Evolutionary conservation across 2,113 vertebrate genomes (phyloP), one percentile per base, ranked within the genome.

Genomic region (Chionis minor): DNA sequence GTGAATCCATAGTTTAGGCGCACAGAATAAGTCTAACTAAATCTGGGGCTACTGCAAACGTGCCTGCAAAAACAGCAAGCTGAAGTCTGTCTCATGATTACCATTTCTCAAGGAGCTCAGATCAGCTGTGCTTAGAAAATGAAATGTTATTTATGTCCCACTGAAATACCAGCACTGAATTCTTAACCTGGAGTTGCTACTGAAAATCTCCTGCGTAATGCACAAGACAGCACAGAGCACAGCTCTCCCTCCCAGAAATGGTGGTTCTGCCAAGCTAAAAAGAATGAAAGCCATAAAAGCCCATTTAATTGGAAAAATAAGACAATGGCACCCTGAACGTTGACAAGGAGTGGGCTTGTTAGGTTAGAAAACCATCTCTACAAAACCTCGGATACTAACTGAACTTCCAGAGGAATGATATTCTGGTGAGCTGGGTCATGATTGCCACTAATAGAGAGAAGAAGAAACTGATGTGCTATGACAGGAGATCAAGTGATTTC

Each of bases 161-260:
- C 35, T 87, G 71, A 95, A 96, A 94, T 65, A 92, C 35, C 85
- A 92, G 82, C 51, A 88, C 42, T 69, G 80, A 83, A 94, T 82
- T 81, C 82, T 86, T 74, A 94, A 82, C 80, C 72, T 83, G 81
- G 45, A 55, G 15, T 56, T 82, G 66, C 70, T 69, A 62, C 93
- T 81, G 88, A 52, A 94, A 83, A 83, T 71, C 65, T 92, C 78
- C 62, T 63, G 63, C 49, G 78, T 63, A 78, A 96, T 67, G 63
- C 62, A 87, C 54, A 84, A 85, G 78, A 38, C 72, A 81, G 35
- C 8, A 23, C 14, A 3, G 14, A 72, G 62, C 49, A 77, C 73
- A 73, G 42, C 58, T 63, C 24, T 72, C 44, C 42, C 58, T 87
- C 65, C 45, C 49, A 91, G 80, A 92, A 72, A 2, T 10, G 3